A percentile compares a stretch with the other conserved stretches of the same genome.
phyloP scores from a whole-genome alignment of 2,113 vertebrate species.

The Ictidomys tridecemlineatus region DNA sequence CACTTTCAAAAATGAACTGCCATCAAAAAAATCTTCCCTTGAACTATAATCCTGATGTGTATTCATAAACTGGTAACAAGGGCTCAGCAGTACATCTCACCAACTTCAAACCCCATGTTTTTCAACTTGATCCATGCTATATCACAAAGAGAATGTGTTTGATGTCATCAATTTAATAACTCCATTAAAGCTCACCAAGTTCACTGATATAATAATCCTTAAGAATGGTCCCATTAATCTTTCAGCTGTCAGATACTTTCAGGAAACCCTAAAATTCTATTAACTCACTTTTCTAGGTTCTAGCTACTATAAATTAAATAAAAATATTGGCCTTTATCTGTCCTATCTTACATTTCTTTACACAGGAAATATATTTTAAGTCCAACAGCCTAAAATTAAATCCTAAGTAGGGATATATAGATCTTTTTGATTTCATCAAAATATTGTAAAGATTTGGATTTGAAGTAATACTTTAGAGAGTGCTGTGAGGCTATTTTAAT shows the following conservation, averaged over 20 bases:
- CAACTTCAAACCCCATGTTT: neutral
- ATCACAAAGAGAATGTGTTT: neutral
- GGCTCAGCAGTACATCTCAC: neutral
- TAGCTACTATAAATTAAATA: constrained; percentile 6
- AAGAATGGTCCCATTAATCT: constrained; percentile 13
- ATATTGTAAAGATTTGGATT: neutral
- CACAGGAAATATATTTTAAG: constrained; percentile 27
- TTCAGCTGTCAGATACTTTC: constrained; percentile 33
- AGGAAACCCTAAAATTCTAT: constrained; percentile 56
- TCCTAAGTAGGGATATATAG: neutral
- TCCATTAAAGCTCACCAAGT: neutral
- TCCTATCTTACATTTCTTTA: neutral
- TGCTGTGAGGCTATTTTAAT: neutral
- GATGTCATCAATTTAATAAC: constrained; percentile 41
- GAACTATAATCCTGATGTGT: constrained; percentile 1
- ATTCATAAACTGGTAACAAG: constrained; percentile 27
- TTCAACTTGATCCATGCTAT: neutral
- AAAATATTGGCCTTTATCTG: neutral
- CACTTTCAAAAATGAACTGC: constrained; percentile 29
- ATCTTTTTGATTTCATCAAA: neutral
- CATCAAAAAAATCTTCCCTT: neutral
- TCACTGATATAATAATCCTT: constrained; percentile 1
- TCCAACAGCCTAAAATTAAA: neutral
- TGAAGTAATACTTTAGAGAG: constrained; percentile 16
- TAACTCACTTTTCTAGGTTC: neutral